These are phyloP conservation scores for Chloroclysta siterata DNA, from an alignment of 2,888 invertebrate genomes.

Conservation along the genomic window DNA sequence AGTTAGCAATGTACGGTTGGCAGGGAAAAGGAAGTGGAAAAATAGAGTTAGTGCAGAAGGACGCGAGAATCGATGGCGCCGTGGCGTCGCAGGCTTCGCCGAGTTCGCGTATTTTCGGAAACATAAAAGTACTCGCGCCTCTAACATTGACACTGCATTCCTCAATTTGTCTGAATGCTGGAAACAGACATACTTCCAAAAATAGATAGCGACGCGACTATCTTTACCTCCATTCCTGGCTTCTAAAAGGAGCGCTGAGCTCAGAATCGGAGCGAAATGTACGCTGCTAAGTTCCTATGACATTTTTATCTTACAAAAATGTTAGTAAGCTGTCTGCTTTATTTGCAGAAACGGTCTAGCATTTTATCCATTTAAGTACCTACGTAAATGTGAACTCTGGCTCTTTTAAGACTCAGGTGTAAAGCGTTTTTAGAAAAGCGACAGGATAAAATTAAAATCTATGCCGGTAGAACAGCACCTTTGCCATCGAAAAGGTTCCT, in stretches of 20 bases:
- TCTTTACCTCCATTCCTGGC: constrained; percentile 17
- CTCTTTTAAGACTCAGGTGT: constrained; percentile 14
- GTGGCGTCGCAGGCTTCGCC: constrained; percentile 51
- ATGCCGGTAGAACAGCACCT: constrained; percentile 67
- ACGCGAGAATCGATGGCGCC: constrained; percentile 69
- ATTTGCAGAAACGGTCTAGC: constrained; percentile 18
- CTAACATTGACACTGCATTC: constrained; percentile 47
- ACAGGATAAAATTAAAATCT: constrained; percentile 68
- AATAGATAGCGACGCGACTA: constrained; percentile 34
- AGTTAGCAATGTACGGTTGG: constrained; percentile 68
- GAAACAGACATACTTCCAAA: constrained; percentile 34
- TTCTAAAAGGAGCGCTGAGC: constrained; percentile 22
- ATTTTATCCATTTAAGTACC: constrained; percentile 20
- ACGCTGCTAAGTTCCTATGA: constrained; percentile 24
- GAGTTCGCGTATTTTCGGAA: constrained; percentile 46
- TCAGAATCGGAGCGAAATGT: constrained; percentile 25
- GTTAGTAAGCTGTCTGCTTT: constrained; percentile 25
- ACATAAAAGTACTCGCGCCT: constrained; percentile 52
- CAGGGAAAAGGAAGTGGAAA: constrained; percentile 70
- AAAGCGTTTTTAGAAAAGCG: constrained; percentile 53
- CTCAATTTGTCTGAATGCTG: constrained; percentile 42
- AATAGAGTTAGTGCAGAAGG: constrained; percentile 68
- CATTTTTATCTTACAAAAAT: constrained; percentile 30
- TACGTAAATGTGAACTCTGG: constrained; percentile 12
- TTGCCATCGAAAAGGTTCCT: constrained; percentile 73